phyloP scores from a whole-genome alignment of 2,888 invertebrate species.

The Epsilonema sp. region DNA sequence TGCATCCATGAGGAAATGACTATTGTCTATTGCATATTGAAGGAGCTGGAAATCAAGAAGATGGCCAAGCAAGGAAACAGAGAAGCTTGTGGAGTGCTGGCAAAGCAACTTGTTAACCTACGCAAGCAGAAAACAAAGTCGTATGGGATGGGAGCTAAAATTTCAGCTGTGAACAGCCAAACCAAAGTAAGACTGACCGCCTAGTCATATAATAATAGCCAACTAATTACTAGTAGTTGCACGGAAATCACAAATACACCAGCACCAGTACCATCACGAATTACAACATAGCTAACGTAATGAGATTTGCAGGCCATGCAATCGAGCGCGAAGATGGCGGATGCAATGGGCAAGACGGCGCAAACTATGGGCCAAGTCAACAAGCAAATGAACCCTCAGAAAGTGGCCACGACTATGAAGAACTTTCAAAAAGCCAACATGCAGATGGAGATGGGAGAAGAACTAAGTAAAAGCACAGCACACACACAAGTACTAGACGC shows the following conservation, averaged over 20 bases:
- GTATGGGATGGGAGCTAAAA: constrained; percentile 58
- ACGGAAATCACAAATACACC: too few species aligned
- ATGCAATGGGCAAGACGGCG: constrained; percentile 67
- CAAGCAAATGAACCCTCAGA: constrained; percentile 60
- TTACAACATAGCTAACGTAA: too few species aligned
- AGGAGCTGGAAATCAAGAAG: constrained; percentile 71
- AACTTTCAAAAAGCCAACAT: constrained; percentile 62
- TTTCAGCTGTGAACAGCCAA: constrained; percentile 54
- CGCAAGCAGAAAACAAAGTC: constrained; percentile 68
- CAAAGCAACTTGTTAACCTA: constrained; percentile 66
- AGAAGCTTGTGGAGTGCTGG: constrained; percentile 46
- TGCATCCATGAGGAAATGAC: constrained; percentile 1
- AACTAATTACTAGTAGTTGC: neutral
- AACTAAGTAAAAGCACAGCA: too few species aligned
- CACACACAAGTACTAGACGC: too few species aligned
- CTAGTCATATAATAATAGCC: neutral
- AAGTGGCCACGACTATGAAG: constrained; percentile 57
- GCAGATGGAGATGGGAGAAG: constrained; percentile 85
- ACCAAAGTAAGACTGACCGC: constrained; percentile 41
- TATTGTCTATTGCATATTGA: constrained; percentile 22
- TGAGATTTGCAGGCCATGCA: constrained; percentile 48
- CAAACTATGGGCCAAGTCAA: constrained; percentile 75
- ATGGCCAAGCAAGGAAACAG: constrained; percentile 67
- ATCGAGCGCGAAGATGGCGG: constrained; percentile 63
- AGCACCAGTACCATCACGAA: too few species aligned